Percentiles rank a stretch among this genome's conserved stretches.
These are phyloP conservation scores for Sylvilagus bachmani DNA, from an alignment of 2,113 vertebrate species.

Conservation along the genomic window DNA sequence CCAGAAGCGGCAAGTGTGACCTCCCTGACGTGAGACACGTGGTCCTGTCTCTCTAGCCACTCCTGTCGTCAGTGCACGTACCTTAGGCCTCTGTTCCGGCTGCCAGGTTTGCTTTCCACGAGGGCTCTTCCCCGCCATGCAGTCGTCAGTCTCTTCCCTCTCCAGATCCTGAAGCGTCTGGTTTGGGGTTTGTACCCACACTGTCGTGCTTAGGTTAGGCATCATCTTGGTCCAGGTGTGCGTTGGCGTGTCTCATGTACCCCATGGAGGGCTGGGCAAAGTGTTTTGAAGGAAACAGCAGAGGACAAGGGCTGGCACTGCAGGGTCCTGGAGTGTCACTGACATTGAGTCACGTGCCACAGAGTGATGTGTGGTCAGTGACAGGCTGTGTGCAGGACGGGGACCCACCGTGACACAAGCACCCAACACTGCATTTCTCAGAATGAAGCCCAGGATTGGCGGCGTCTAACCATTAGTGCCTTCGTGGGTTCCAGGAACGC, in stretches of 20 bases:
- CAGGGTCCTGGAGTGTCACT: no score
- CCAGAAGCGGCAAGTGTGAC: neutral
- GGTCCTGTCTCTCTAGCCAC: no score
- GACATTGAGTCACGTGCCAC: no score
- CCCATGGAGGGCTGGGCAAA: neutral
- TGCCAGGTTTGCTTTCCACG: neutral
- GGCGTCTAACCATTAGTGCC: neutral
- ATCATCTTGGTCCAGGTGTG: neutral
- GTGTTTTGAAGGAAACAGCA: neutral
- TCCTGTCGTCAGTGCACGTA: no score
- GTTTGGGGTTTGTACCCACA: neutral
- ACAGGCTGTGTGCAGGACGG: no score
- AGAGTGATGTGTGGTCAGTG: no score
- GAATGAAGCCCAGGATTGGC: no score
- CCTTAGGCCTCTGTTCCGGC: no score
- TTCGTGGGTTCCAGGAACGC: slow-evolving; percentile 27
- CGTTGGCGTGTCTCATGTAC: neutral
- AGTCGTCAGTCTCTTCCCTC: neutral
- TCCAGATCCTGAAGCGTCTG: neutral
- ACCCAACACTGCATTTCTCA: neutral
- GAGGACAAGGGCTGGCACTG: no score
- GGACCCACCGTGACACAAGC: neutral
- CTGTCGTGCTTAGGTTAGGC: neutral
- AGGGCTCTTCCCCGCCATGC: neutral
- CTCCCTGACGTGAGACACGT: neutral